Evolutionary conservation across 2,113 vertebrate species (phyloP).

Genomic region (Arenaria interpres): DNA sequence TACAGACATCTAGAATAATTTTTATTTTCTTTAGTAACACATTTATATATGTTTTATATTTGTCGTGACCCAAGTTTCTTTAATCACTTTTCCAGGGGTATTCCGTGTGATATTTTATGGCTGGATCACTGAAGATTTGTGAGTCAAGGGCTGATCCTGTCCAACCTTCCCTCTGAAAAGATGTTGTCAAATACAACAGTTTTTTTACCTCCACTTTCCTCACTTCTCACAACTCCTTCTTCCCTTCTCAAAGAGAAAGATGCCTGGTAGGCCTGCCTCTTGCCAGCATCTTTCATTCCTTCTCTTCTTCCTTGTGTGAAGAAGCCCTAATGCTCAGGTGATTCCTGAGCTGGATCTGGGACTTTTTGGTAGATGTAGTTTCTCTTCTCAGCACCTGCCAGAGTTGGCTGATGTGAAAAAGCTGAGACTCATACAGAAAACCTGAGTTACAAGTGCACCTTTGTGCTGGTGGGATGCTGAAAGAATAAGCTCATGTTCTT

Average conservation of each 20-base stretch:
- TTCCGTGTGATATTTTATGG: background rate
- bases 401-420: background rate
- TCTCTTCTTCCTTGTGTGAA: background rate
- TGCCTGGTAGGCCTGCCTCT: background rate
- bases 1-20: background rate
- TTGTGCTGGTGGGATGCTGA: background rate
- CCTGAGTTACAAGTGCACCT: background rate
- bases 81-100: background rate
- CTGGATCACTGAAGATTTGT: background rate
- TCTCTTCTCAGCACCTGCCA: background rate
- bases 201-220: background rate
- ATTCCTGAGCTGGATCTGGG: background rate
- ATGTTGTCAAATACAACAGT: background rate
- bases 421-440: background rate
- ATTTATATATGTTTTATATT: background rate
- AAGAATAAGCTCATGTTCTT: background rate
- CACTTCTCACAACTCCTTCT: background rate
- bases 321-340: background rate
- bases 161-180: background rate
- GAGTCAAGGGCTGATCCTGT: background rate
- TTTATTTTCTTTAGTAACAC: background rate
- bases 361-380: background rate
- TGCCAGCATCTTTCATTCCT: background rate
- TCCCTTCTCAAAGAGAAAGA: background rate
- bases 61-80: background rate